These are phyloP conservation scores for Thelaira solivaga DNA, from an alignment of 2,888 invertebrate species.

Conservation along the genomic window DNA sequence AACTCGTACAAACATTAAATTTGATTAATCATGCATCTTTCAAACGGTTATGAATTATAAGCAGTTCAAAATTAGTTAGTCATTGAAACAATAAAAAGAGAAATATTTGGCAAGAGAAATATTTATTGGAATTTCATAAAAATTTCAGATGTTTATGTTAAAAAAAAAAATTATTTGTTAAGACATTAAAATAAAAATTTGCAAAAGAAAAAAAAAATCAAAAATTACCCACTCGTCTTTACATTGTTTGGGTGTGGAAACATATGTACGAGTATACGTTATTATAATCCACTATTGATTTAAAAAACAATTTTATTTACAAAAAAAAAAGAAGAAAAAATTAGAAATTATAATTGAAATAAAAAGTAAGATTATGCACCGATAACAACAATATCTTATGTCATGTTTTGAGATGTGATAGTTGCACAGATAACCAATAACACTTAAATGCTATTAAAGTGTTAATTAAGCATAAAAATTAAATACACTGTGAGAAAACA, in stretches of 20 bases:
- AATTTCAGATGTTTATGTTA: no score
- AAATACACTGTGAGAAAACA: slow-evolving; percentile 17
- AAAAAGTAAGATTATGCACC: slow-evolving; percentile 13
- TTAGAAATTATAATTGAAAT: slow-evolving; percentile 35
- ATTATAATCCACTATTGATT: neutral
- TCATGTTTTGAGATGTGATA: slow-evolving; percentile 36
- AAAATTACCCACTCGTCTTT: no score
- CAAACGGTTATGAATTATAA: no score
- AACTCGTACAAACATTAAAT: neutral
- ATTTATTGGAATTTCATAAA: no score
- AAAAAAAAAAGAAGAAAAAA: no score
- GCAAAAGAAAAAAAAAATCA: neutral
- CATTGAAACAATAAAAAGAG: no score
- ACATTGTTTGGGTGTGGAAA: slow-evolving; percentile 31
- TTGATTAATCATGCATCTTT: slow-evolving; percentile 11
- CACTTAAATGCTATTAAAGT: slow-evolving; percentile 41
- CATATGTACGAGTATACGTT: neutral
- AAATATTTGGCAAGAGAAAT: no score
- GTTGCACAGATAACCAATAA: slow-evolving; percentile 23
- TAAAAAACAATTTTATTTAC: slow-evolving; percentile 19
- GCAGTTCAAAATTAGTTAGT: no score
- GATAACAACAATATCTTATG: slow-evolving; percentile 32
- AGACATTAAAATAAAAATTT: neutral
- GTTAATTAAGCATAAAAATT: slow-evolving; percentile 34
- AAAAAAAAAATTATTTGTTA: slow-evolving; percentile 8